phyloP scores from a whole-genome alignment of 2,888 invertebrate species.

The Quadroppia sp. region DNA sequence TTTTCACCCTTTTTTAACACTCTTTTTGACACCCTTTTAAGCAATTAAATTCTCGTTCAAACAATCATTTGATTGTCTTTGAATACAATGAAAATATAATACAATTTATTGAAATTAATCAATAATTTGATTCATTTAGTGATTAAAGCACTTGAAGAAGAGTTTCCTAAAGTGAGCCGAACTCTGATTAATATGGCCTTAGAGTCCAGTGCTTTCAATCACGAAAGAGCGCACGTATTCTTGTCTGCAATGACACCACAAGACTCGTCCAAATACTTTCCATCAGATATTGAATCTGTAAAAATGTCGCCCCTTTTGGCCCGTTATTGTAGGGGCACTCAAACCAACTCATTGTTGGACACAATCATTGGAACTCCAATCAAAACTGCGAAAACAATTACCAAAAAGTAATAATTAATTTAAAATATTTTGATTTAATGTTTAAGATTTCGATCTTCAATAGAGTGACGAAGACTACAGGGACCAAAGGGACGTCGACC shows the following conservation, averaged over 20 bases:
- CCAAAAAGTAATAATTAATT: slow-evolving; percentile 1
- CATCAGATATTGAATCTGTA: not conserved
- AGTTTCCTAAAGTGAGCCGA: slow-evolving; percentile 71
- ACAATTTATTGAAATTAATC: slow-evolving; percentile 20
- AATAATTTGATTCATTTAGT: slow-evolving; percentile 46
- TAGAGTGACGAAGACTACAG: slow-evolving; percentile 44
- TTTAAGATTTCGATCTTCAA: not conserved
- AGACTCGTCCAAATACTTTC: slow-evolving; percentile 44
- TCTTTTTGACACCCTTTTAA: too few species aligned
- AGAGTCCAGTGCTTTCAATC: slow-evolving; percentile 81
- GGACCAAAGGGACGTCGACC: slow-evolving; percentile 56
- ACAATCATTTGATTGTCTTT: too few species aligned
- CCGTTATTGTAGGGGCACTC: slow-evolving; percentile 21
- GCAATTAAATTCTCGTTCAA: too few species aligned
- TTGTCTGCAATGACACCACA: slow-evolving; percentile 56
- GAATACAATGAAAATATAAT: too few species aligned
- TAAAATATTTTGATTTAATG: not conserved
- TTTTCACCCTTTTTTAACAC: too few species aligned
- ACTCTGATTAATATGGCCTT: slow-evolving; percentile 76
- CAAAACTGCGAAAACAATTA: not conserved
- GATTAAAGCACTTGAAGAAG: slow-evolving; percentile 59
- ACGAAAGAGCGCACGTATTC: slow-evolving; percentile 73
- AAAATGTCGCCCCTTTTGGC: not conserved
- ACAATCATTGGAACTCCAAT: slow-evolving; percentile 38
- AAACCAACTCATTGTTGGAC: slow-evolving; percentile 36